Conservation (phyloP, 2,888 invertebrate species). For the Galerucella calmariensis region DNA sequence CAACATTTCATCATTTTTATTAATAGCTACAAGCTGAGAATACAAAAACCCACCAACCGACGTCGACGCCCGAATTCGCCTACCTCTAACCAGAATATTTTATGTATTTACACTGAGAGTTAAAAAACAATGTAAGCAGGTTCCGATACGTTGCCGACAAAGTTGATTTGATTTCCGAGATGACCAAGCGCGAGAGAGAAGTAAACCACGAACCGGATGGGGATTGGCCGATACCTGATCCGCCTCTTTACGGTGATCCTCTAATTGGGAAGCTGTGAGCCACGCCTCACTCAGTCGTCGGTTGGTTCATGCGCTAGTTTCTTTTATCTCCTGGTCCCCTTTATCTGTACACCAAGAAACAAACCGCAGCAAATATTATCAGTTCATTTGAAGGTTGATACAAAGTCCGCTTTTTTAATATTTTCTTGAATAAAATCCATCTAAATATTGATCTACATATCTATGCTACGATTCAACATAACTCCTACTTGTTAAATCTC, state of each 20-base stretch:
- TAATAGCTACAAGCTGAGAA: not conserved
- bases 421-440: too few species aligned
- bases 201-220: slow-evolving; percentile 26
- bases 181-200: slow-evolving; percentile 25
- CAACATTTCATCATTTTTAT: not conserved
- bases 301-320: slow-evolving; percentile 44
- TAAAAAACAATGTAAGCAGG: not conserved
- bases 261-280: slow-evolving; percentile 59
- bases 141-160: slow-evolving; percentile 9
- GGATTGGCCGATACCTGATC: slow-evolving; percentile 54
- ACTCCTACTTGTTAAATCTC: too few species aligned
- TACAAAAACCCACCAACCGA: not conserved
- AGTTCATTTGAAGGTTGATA: not conserved
- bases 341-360: slow-evolving; percentile 4
- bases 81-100: not conserved
- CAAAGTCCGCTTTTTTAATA: not conserved
- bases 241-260: slow-evolving; percentile 54
- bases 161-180: slow-evolving; percentile 24
- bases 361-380: not conserved
- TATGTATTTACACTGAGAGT: not conserved
- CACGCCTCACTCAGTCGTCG: slow-evolving; percentile 54
- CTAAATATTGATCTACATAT: too few species aligned
- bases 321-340: not conserved
- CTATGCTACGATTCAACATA: too few species aligned
- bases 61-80: not conserved